Percentiles rank a stretch among this genome's conserved stretches.
phyloP scores from a whole-genome alignment of 2,888 invertebrate genomes.

The Eupithecia abbreviata region DNA sequence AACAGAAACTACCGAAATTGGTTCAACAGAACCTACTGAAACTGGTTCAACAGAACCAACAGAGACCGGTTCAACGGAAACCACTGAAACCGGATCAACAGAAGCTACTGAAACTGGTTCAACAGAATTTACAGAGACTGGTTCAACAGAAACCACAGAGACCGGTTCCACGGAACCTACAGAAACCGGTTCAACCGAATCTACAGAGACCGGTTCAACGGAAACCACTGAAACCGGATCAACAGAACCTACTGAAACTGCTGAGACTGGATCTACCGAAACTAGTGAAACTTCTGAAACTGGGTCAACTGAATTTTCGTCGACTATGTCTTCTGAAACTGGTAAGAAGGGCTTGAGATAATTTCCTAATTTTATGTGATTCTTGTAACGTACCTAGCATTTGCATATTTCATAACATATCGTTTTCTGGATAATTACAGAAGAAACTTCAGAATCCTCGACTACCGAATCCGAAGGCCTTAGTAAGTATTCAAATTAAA shows the following conservation, averaged over 20 bases:
- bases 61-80: conserved; percentile 29
- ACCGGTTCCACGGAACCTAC: conserved; percentile 7
- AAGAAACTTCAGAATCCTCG: conserved; percentile 25
- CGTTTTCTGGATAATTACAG: neutral
- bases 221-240: conserved; percentile 19
- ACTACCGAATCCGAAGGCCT: conserved; percentile 31
- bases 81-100: conserved; percentile 36
- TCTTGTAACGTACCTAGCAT: neutral
- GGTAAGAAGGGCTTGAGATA: neutral
- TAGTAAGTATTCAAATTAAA: conserved; percentile 28
- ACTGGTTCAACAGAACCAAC: conserved; percentile 5
- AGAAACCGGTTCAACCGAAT: neutral
- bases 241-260: conserved; percentile 10
- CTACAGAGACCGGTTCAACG: conserved; percentile 9
- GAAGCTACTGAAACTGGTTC: conserved; percentile 35
- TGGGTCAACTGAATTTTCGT: neutral
- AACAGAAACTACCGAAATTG: conserved; percentile 13
- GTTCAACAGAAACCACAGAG: conserved; percentile 32
- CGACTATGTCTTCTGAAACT: conserved; percentile 8
- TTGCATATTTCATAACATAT: neutral
- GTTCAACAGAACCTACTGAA: conserved; percentile 18
- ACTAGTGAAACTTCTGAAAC: neutral
- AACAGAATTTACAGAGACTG: conserved; percentile 9
- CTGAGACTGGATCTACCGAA: conserved; percentile 5
- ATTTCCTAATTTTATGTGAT: neutral